Evolutionary conservation across 1,140 invertebrate species (phyloP), one percentile per base, ranked within the genome.

Genomic region (Phenacoccus solenopsis): DNA sequence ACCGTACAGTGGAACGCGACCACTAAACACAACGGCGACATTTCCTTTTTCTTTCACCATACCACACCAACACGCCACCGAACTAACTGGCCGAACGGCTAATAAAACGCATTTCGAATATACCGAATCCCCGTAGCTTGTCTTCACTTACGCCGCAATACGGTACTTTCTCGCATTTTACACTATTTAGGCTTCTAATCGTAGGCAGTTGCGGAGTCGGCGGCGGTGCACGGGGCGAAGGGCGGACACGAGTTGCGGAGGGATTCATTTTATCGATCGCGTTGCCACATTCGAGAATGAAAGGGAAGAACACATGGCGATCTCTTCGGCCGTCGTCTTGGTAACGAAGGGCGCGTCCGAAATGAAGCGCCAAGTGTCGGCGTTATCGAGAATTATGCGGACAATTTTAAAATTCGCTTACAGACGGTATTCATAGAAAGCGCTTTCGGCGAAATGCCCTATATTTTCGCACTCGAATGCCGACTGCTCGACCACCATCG

Each of bases 111-210:
- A 49, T 64, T 64, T 24, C 59, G 25, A 64, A 64, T 25, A 22
- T 64, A n/a, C 59, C 59, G 25, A 64, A 64, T 64, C 25, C 25
- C 59, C 25, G 59, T 25, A 25, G 59, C 59, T 64, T 64, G 59
- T 64, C 59, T 64, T 64, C 59, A 27, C 25, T 27, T 25, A 64
- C 59, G 25, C 59, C 59, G 59, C 59, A 64, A 64, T 64, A 64
- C 59, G 59, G 59, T 24, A 64, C 59, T 64, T 64, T 64, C 59
- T 64, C 59, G 59, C 59, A 24, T 64, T 64, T 64, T 64, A 64
- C 59, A 64, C 59, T 64, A 64, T 64, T 64, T 64, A 64, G 59
- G 59, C 59, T 64, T 64, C 59, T 64, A 64, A 64, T 64, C 59
- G 59, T 64, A 64, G 59, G 59, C 59, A 64, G 25, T 64, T 64